A percentile compares a stretch with the other conserved stretches of the same genome.
These are phyloP conservation scores for Tauraco hartlaubi DNA, from an alignment of 2,797 vertebrate species.

Conservation along the genomic window DNA sequence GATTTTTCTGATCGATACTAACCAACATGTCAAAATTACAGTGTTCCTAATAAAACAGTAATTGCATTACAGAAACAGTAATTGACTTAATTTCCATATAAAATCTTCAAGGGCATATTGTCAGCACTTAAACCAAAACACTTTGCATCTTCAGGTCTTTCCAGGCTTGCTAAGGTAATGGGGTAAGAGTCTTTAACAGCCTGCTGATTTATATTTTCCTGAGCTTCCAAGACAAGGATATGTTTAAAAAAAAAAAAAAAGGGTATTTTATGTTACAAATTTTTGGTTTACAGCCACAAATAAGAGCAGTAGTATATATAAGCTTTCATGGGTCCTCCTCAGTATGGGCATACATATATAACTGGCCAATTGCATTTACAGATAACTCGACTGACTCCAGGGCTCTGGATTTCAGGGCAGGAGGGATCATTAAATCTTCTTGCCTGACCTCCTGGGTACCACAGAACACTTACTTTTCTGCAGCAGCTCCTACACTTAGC, in stretches of 20 bases:
- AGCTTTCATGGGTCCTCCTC: not conserved
- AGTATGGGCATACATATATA: not conserved
- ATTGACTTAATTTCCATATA: constrained; percentile 50
- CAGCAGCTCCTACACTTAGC: not conserved
- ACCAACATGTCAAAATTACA: not conserved
- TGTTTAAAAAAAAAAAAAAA: constrained; percentile 39
- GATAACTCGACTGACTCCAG: not conserved
- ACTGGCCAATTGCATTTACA: not conserved
- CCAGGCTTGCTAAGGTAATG: constrained; percentile 59
- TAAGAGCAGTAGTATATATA: constrained; percentile 17
- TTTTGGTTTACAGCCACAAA: constrained; percentile 44
- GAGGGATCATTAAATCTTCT: not conserved
- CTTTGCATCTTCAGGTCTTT: constrained; percentile 33
- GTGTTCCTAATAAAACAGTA: constrained; percentile 18
- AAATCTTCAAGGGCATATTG: constrained; percentile 22
- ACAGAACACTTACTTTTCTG: not conserved
- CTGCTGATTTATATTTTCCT: constrained; percentile 63
- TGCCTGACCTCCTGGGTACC: not conserved
- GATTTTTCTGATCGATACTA: constrained; percentile 31
- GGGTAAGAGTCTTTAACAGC: constrained; percentile 58
- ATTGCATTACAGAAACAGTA: constrained; percentile 31
- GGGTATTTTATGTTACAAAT: constrained; percentile 27
- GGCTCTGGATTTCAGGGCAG: not conserved
- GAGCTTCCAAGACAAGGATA: constrained; percentile 67
- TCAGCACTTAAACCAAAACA: constrained; percentile 40